These are phyloP conservation scores for Sitophilus oryzae DNA, from an alignment of 1,140 invertebrate species.

Conservation along the genomic window DNA sequence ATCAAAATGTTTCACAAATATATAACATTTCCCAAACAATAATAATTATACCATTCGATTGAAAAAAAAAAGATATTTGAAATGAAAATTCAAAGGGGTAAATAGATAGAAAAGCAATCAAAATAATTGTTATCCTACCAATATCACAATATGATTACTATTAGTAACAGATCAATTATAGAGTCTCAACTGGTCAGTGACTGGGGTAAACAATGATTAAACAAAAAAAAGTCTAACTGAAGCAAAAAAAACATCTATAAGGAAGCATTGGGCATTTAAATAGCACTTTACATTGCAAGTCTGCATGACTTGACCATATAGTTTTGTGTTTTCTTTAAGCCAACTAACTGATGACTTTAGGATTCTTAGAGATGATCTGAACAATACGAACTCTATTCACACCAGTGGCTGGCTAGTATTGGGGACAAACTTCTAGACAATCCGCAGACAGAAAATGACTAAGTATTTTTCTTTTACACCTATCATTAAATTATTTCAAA, in stretches of 20 bases:
- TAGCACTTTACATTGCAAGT: slow-evolving; percentile 26
- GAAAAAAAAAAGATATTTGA: no score
- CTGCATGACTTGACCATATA: slow-evolving; percentile 34
- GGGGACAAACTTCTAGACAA: slow-evolving; percentile 31
- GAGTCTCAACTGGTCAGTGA: no score
- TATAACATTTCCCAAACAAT: no score
- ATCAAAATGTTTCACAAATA: no score
- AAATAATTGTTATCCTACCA: no score
- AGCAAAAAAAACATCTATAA: slow-evolving; percentile 26
- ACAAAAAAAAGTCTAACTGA: slow-evolving; percentile 10
- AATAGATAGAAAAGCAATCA: no score
- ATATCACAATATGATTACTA: no score
- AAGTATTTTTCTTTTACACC: slow-evolving; percentile 15
- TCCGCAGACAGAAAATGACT: slow-evolving; percentile 33
- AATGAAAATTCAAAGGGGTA: no score
- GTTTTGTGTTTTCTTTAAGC: slow-evolving; percentile 36
- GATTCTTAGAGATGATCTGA: slow-evolving; percentile 34
- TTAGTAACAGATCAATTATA: no score
- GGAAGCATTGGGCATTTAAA: slow-evolving; percentile 15
- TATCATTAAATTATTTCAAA: no score
- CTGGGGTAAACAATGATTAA: background rate
- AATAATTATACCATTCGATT: no score
- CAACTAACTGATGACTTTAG: slow-evolving; percentile 33
- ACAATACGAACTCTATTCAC: slow-evolving; percentile 37
- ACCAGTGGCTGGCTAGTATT: slow-evolving; percentile 25